Base-by-base conservation (phyloP, 2,797 vertebrate genomes). In the Sorex maritimensis region DNA sequence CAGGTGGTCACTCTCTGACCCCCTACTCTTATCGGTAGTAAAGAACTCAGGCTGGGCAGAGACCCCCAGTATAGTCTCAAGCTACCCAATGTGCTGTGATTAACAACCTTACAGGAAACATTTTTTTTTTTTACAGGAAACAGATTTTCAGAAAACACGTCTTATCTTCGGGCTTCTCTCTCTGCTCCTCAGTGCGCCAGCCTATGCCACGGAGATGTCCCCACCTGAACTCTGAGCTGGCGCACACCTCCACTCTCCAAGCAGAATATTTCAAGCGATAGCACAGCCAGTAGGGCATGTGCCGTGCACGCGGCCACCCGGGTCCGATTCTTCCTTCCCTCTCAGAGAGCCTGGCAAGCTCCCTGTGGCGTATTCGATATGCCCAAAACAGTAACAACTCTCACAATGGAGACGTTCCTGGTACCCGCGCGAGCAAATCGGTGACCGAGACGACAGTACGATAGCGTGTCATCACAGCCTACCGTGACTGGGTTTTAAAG, bases 151-250 rank as follows among this genome's bases (percentile, higher is more conserved):
- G 72, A 38, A 88, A 75, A 65, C 19, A 34, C 3, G 78, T 38
- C 74, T 73, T 71, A n/a, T 67, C 84, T 79, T 73, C 84, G 44
- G 24, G 34, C 44, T 86, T 74, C 88, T 74, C 63, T 75, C 34
- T 61, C 90, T 34, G 34, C 46, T 74, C 61, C 73, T 61, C 21
- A 81, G 19, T 24, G 24, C 1, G 34, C 73, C 26, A 23, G 41
- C 21, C 41, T 26, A 41, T 5, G 8, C 26, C 49, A 13, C 8
- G 4, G 61, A 83, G n/a, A 81, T 75, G 63, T 52, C 28, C 13
- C 78, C 90, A 38, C 21, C 34, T 58, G n/a, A 63, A 21, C 68
- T 81, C 3, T 49, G 28, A 91, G 23, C 15, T 77, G 5, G 34
- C 58, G 69, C 58, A 9, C 9, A 41, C 41, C 61, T 83, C 74